Evolutionary conservation across 2,797 vertebrate species (phyloP).

Genomic region (Ctenochaetus hawaiiensis): DNA sequence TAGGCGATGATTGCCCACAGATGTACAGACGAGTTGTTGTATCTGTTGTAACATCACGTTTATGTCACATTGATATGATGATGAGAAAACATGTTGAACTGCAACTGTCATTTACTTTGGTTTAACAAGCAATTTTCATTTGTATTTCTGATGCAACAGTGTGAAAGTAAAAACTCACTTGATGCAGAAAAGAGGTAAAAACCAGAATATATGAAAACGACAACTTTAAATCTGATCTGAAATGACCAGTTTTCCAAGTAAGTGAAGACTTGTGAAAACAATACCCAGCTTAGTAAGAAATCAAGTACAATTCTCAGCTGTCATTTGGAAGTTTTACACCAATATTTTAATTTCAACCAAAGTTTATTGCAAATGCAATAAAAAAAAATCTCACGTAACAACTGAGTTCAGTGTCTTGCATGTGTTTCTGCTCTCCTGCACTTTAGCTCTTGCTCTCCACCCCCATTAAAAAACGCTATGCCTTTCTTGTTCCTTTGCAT

Average conservation of each 20-base stretch:
- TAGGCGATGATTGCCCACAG: neutral
- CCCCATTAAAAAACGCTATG: slow-evolving; percentile 13
- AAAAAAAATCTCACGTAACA: slow-evolving; percentile 17
- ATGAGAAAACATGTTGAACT: neutral
- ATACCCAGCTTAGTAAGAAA: neutral
- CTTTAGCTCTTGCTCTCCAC: slow-evolving; percentile 1
- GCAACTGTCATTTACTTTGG: neutral
- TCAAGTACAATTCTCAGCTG: neutral
- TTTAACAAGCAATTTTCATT: neutral
- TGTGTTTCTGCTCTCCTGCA: neutral
- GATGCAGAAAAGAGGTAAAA: neutral
- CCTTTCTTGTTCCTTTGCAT: slow-evolving; percentile 34
- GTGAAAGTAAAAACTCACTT: neutral
- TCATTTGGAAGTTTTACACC: neutral
- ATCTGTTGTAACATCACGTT: neutral
- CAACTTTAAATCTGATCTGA: too few relatives aligned
- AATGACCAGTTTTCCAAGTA: too few relatives aligned
- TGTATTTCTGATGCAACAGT: neutral
- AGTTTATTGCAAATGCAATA: neutral
- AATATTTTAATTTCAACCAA: slow-evolving; percentile 8
- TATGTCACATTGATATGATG: neutral
- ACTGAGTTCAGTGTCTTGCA: neutral
- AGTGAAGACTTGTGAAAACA: neutral
- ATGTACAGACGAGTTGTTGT: neutral
- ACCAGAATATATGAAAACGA: neutral